Base-by-base conservation (phyloP, 2,113 vertebrate genomes). In the Xyliphius kryptos region DNA sequence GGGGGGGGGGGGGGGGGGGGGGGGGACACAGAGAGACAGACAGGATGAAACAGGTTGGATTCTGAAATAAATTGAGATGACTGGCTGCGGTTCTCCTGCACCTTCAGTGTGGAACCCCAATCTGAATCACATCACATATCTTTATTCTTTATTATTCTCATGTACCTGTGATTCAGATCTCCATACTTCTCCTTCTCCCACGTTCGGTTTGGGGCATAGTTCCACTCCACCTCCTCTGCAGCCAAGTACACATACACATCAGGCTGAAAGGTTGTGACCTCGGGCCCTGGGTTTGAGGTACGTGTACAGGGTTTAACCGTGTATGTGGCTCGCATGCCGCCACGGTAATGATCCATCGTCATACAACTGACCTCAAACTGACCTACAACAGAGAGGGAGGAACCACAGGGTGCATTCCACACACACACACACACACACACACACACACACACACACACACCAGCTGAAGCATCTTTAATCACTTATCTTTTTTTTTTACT, bases 191-290 rank as follows among this genome's bases (percentile, higher is more conserved):
- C 87, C 1, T 86, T 79, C 77, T 88, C 87, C 9, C 86, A 93
- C 70, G 79, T 76, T 72, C 93, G 89, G 60, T 84, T 67, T 36
- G 93, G 92, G 32, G 91, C 91, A 40, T 93, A 98, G 76, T 98
- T 91, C 95, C 95, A 97, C 74, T 90, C 89, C 17, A 92, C 22
- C 74, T 98, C 95, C 70, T 95, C 93, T 0, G 92, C 91, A 0
- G 91, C 89, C 9, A 98, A 85, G 77, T 88, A 97, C 76, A 91
- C 93, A 53, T 83, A 82, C 49, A 91, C 82, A 72, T 78, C 70
- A 70, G 77, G 81, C 36, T 56, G 74, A 59, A 78, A 56, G 0
- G 2, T 43, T 2, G 54, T 43, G 7, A 1, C 20, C 6, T 43
- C 1, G 21, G 54, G 21, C 4, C 1, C 14, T 6, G 50, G 22